A percentile compares a stretch with the other conserved stretches of the same genome.
These are phyloP conservation scores for Trochalopteron elliotii DNA, from an alignment of 2,113 vertebrate species.

Conservation along the genomic window DNA sequence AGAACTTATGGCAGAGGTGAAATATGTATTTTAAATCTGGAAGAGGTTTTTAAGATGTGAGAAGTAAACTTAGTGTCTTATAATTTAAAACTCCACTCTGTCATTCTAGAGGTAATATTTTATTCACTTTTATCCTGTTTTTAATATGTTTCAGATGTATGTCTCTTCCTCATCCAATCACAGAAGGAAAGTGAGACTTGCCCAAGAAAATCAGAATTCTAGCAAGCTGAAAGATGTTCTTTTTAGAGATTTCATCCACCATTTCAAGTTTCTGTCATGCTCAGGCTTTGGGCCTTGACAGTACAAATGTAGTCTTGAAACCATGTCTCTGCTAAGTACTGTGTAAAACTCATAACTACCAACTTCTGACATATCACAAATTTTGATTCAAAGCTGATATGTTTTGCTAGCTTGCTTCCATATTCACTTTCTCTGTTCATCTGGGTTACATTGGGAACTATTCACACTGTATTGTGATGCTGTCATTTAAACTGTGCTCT, in stretches of 20 bases:
- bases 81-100: background rate
- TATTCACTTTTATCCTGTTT: slow-evolving; percentile 26
- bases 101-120: slow-evolving; percentile 15
- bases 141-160: background rate
- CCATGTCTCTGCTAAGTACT: background rate
- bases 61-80: background rate
- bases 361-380: background rate
- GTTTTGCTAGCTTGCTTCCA: background rate
- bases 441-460: background rate
- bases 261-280: background rate
- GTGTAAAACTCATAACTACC: background rate
- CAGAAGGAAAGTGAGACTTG: background rate
- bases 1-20: slow-evolving; percentile 2
- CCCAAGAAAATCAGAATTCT: slow-evolving; percentile 1
- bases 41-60: slow-evolving; percentile 18
- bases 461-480: background rate
- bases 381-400: background rate
- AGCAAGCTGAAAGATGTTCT: slow-evolving; percentile 1
- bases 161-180: background rate
- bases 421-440: background rate
- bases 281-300: background rate
- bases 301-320: slow-evolving; percentile 2
- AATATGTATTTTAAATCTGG: background rate
- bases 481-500: background rate
- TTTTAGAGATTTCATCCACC: slow-evolving; percentile 10